Base-by-base conservation (phyloP, 1,140 invertebrate genomes). In the Drosophila parabipectinata region DNA sequence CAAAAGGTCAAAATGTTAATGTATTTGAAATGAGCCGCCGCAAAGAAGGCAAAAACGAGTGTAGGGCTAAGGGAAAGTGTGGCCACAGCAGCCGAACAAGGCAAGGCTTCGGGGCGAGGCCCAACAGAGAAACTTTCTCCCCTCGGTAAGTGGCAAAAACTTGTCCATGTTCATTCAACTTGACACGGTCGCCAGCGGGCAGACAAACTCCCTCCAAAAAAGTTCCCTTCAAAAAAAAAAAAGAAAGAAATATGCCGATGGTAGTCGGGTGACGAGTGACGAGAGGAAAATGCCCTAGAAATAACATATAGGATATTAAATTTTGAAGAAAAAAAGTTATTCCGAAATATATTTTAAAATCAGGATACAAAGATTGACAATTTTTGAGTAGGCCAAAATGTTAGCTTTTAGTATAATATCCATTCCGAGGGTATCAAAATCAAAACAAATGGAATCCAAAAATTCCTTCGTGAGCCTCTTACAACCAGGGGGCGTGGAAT, bases 1-100 rank as follows among this genome's bases (percentile, higher is more conserved):
- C 62, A 44, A 87, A 87, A 87, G 82, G 82, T 87, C 78, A 88
- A 82, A 87, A 87, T 87, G 74, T 82, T 87, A 87, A 87, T 87
- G 82, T 87, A 88, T 87, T 87, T 87, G 74, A 87, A 88, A 87
- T 85, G 82, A 87, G 74, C 59, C 81, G 69, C 48, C 24, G 26
- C 56, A 48, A 48, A 48, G n/a, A 9, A 3, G 12, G 30, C n/a
- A 10, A 32, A 37, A 24, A 30, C 30, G 14, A 47, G 39, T 45
- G 9, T 34, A 34, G 32, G 47, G 37, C 30, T 41, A 64, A 9
- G 37, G 28, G 50, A 21, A 24, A 54, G 37, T 47, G 44, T 4
- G 7, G 44, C 6, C 7, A 9, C 44, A 72, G 58, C 52, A 73
- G 52, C 45, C 47, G 45, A 53, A 32, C 67, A 69, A 21, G 21